Evolutionary conservation across 1,140 invertebrate species (phyloP), one percentile per base, ranked within the genome.

Genomic region (Drosophila repleta): DNA sequence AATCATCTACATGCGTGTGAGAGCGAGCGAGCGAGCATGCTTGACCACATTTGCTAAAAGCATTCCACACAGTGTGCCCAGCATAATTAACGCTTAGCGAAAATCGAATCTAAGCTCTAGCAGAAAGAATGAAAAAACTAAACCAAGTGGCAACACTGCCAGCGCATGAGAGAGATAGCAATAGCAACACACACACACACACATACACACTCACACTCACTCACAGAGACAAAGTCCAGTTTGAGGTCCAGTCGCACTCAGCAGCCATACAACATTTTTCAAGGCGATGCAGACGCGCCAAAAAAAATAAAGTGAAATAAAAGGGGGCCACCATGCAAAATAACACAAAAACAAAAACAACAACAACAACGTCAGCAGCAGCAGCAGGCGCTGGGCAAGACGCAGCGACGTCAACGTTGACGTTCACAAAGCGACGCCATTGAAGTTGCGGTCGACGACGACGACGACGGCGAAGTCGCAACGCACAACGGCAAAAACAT

Each of bases 271-370:
- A 77, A 77, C 21, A 80, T 67, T 73, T 82, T 87, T 87, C 82
- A 87, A 87, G 82, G 82, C 82, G 74, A 87, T 78, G 73, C 68
- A 85, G 79, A 82, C 82, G 79, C 83, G 83, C 78, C 82, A 85
- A 87, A 87, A 85, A 76, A 68, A n/a, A n/a, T n/a, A n/a, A n/a
- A n/a, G n/a, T n/a, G n/a, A n/a, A n/a, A n/a, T n/a, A n/a, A 85
- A 78, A 76, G 56, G 74, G 69, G 69, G 70, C 69, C 78, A 74
- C 62, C 66, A 76, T 61, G 62, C 75, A 84, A 64, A 79, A 56
- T 43, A 51, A 67, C 39, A 72, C 39, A 72, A 43, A 43, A 51
- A 62, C 56, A 67, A 64, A 26, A 64, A 43, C 55, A 60, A 53
- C 64, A 46, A 48, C 24, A 64, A 39, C 55, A 60, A 60, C 64